Conservation (phyloP, 2,888 invertebrate species). For the Pachliopta kotzebuea region DNA sequence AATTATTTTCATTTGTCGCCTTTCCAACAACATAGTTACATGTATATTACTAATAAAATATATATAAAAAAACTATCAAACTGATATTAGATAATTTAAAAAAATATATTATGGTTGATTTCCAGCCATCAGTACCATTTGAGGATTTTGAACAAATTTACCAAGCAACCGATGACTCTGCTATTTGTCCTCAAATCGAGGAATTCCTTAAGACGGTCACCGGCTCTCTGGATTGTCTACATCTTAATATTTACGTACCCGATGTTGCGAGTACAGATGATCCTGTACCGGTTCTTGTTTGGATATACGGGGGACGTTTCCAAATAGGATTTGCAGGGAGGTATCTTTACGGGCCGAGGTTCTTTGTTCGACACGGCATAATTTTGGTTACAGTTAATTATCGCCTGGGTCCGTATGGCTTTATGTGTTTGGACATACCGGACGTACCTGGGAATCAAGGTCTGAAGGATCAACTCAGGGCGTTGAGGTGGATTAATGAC, state of each 20-base stretch:
- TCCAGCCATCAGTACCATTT: conserved; percentile 42
- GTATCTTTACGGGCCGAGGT: conserved; percentile 44
- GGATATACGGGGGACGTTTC: conserved; percentile 61
- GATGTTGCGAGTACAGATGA: conserved; percentile 34
- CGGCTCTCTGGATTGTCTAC: conserved; percentile 77
- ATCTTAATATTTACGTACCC: conserved; percentile 82
- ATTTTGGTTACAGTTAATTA: conserved; percentile 45
- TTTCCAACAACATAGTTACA: too few species aligned
- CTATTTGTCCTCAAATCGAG: conserved; percentile 52
- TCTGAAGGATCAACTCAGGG: conserved; percentile 43
- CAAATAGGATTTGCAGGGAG: conserved; percentile 48
- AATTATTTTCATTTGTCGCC: too few species aligned
- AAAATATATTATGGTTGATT: conserved; percentile 14
- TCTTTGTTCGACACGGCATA: conserved; percentile 38
- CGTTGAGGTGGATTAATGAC: conserved; percentile 43
- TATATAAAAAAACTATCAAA: too few species aligned
- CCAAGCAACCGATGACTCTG: conserved; percentile 44
- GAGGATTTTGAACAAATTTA: conserved; percentile 45
- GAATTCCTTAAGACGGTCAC: conserved; percentile 40
- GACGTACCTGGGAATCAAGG: conserved; percentile 49
- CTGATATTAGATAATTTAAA: too few species aligned
- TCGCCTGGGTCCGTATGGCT: conserved; percentile 44
- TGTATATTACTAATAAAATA: too few species aligned
- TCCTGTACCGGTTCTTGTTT: conserved; percentile 53
- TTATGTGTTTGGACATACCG: conserved; percentile 41